Conservation (phyloP, 2,113 vertebrate genomes). For the Anarhynchus alexandrinus region DNA sequence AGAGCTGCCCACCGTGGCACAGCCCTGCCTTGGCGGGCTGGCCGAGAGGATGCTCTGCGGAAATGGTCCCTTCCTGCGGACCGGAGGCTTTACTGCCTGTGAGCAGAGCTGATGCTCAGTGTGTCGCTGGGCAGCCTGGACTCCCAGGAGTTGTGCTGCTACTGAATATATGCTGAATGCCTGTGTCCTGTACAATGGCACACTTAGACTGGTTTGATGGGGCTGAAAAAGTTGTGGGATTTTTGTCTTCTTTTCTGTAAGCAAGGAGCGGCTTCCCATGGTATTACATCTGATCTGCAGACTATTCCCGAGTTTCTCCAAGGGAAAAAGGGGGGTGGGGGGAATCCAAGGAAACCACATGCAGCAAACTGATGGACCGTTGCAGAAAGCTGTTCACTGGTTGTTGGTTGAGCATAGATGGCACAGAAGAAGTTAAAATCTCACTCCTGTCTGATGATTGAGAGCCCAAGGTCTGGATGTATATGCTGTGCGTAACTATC, state of each 20-base stretch:
- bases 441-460: not conserved
- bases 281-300: not conserved
- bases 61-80: not conserved
- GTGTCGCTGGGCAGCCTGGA: not conserved
- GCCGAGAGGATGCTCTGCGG: fast-evolving
- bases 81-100: not conserved
- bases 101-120: not conserved
- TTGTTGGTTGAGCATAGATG: not conserved
- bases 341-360: not conserved
- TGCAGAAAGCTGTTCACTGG: not conserved
- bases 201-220: not conserved
- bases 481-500: not conserved
- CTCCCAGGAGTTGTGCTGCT: not conserved
- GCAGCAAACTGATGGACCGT: not conserved
- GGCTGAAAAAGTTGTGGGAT: not conserved
- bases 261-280: not conserved
- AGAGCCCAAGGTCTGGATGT: not conserved
- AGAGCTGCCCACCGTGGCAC: not conserved
- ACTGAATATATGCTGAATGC: not conserved
- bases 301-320: not conserved
- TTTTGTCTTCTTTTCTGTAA: not conserved
- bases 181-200: not conserved
- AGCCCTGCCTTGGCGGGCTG: not conserved
- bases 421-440: not conserved
- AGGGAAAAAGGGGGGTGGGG: not conserved